Percentiles rank a stretch among this genome's conserved stretches.
phyloP scores from a whole-genome alignment of 2,888 invertebrate genomes.

The Limenitis camilla region DNA sequence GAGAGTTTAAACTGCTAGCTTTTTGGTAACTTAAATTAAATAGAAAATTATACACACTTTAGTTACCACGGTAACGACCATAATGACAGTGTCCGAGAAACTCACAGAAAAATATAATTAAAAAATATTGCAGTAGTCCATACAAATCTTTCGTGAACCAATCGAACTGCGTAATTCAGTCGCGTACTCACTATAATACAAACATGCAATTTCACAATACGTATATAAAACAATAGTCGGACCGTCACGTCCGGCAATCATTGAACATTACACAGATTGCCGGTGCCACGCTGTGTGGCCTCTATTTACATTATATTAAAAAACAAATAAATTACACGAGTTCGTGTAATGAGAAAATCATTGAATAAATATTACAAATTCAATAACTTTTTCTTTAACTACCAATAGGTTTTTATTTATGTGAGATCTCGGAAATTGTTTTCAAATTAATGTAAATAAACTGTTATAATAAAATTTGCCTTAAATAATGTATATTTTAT shows the following conservation, averaged over 20 bases:
- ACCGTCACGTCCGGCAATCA: slow-evolving; percentile 34
- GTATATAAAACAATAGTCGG: slow-evolving; percentile 29
- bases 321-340: background rate
- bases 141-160: slow-evolving; percentile 25
- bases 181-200: slow-evolving; percentile 44
- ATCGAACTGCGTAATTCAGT: slow-evolving; percentile 59
- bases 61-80: too few relatives aligned
- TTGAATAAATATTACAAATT: slow-evolving; percentile 3
- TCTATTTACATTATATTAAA: slow-evolving; percentile 17
- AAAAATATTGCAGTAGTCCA: slow-evolving; percentile 29
- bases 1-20: too few relatives aligned
- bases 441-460: background rate
- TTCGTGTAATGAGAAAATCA: background rate
- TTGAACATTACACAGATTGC: slow-evolving; percentile 24
- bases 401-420: background rate
- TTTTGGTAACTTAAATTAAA: too few relatives aligned
- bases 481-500: too few relatives aligned
- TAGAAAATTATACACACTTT: too few relatives aligned
- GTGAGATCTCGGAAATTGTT: background rate
- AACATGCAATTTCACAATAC: slow-evolving; percentile 36
- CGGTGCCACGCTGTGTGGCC: slow-evolving; percentile 20
- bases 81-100: too few relatives aligned
- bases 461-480: too few relatives aligned
- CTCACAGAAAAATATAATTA: too few relatives aligned
- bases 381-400: background rate